Percentiles rank a stretch among this genome's conserved stretches.
Conservation (phyloP, 1,140 invertebrate genomes). For the Eriosoma lanigerum region DNA sequence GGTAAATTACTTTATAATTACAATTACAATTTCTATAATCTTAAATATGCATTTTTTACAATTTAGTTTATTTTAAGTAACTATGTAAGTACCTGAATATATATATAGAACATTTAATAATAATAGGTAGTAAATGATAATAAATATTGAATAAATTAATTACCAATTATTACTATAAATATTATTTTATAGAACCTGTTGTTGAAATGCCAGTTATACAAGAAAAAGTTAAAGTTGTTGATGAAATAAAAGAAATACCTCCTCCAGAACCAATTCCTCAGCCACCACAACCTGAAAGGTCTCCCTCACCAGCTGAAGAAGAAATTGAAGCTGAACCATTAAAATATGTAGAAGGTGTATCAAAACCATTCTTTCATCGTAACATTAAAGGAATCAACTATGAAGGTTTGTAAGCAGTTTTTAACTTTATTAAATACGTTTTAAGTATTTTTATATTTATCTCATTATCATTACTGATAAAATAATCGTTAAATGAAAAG, state of each 20-base stretch:
- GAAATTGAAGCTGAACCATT: conserved; percentile 39
- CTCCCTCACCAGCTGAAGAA: conserved; percentile 43
- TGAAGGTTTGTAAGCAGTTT: conserved; percentile 70
- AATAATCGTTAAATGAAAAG: conserved; percentile 36
- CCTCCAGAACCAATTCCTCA: neutral
- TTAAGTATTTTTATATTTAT: neutral
- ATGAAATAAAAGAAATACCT: conserved; percentile 38
- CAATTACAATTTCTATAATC: too few species aligned
- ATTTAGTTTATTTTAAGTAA: too few species aligned
- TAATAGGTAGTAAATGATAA: too few species aligned
- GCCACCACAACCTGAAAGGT: conserved; percentile 20
- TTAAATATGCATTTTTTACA: too few species aligned
- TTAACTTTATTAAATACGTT: conserved; percentile 14
- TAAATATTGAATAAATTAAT: too few species aligned
- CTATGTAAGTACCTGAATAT: too few species aligned
- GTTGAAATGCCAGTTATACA: conserved; percentile 22
- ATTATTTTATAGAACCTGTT: neutral
- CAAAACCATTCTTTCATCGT: conserved; percentile 69
- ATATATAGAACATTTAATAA: too few species aligned
- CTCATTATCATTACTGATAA: conserved; percentile 4
- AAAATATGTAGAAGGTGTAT: conserved; percentile 50
- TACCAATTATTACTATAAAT: too few species aligned
- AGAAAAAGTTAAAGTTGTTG: conserved; percentile 35
- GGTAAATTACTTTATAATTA: too few species aligned
- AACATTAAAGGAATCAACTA: conserved; percentile 73